Evolutionary conservation across 2,797 vertebrate genomes (phyloP), one percentile per base, ranked within the genome.

Genomic region (Sternotherus odoratus): DNA sequence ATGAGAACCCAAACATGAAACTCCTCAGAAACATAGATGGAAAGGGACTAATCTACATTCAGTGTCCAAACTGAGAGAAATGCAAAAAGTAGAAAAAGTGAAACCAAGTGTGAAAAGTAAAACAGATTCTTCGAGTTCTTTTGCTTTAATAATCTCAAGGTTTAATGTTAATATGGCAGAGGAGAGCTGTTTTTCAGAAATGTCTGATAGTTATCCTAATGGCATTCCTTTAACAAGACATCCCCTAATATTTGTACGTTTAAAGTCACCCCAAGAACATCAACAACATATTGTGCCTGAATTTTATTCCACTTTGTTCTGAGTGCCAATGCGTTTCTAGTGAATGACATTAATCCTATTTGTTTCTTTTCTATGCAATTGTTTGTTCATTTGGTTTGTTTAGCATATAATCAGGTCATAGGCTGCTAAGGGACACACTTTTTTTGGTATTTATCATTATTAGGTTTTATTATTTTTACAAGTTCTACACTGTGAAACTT

Each of bases 381-480:
- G 8, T 87, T 92, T 91, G 6, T 94, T 94, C 84, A 1, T 93
- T 96, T 86, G 60, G 1, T 86, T 93, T 46, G 56, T 66, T 95
- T 96, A 50, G 28, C 28, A 85, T 87, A 77, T 80, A 97, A 95
- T 53, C 91, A 97, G 63, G 82, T n/a, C 87, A 51, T 77, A 87
- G 75, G 33, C 36, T 93, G 82, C 10, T 88, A 75, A n/a, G 3
- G 16, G 4, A 94, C 46, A 49, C 75, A 49, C 72, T 89, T 88
- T 93, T 90, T 93, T 88, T 91, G 74, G 10, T 93, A 96, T 85
- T 95, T 93, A 91, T 84, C 39, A 39, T 96, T 96, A 92, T 95
- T 97, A 97, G 77, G 77, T 87, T 97, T 98, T 95, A 97, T 60
- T 87, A 89, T 93, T 92, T 88, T 84, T 97, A 92, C 83, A 95